Percentiles rank a stretch among this genome's conserved stretches.
Conservation (phyloP, 2,797 vertebrate species). For the Mus minutoides region DNA sequence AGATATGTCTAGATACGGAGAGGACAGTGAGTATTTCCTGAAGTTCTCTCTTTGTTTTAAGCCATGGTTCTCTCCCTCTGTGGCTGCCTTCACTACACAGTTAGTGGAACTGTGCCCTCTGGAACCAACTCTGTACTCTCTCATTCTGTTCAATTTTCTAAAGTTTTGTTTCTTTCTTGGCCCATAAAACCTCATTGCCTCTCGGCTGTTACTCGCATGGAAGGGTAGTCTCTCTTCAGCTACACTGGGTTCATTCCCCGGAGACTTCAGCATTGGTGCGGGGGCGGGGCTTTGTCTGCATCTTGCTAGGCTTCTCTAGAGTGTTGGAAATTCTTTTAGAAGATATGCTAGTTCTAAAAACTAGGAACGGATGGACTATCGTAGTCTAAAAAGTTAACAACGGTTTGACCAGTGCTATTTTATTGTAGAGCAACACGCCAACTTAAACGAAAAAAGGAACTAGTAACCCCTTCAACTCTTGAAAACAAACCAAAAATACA, state of each 20-base stretch:
- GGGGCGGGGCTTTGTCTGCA: neutral
- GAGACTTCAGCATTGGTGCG: neutral
- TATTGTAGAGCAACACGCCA: too few species aligned
- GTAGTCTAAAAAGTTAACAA: too few species aligned
- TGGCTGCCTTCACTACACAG: neutral
- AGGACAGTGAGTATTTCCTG: neutral
- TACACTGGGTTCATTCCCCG: neutral
- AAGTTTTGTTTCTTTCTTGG: neutral
- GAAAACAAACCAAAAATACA: too few species aligned
- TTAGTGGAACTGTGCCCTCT: neutral
- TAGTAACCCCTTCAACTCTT: too few species aligned
- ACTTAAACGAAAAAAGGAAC: too few species aligned
- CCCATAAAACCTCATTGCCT: neutral
- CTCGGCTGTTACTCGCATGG: neutral
- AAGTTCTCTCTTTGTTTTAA: neutral
- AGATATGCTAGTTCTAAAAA: too few species aligned
- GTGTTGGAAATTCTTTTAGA: too few species aligned
- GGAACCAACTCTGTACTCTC: neutral
- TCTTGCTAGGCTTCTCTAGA: too few species aligned
- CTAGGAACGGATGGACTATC: too few species aligned
- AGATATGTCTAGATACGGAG: neutral
- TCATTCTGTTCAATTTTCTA: neutral
- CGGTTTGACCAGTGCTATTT: too few species aligned
- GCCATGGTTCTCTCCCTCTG: neutral
- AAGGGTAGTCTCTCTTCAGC: neutral